phyloP scores from a whole-genome alignment of 2,888 invertebrate species.

The Drosophila neotestacea region DNA sequence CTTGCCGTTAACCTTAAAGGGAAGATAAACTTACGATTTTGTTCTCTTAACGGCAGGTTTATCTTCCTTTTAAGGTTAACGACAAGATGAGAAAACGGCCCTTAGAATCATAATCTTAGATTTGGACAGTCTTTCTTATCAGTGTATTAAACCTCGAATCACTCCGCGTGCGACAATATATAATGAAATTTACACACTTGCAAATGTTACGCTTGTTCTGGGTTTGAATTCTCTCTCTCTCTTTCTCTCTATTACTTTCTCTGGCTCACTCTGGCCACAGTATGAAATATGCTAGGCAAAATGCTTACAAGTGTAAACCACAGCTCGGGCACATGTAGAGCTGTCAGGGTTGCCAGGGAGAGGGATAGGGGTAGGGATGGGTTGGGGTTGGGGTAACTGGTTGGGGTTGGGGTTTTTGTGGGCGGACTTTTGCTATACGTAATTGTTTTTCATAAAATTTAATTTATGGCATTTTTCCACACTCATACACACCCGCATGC shows the following conservation, averaged over 20 bases:
- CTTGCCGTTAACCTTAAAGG: no score
- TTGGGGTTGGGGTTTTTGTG: conserved; percentile 23
- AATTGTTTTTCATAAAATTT: conserved; percentile 80
- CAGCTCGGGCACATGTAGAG: conserved; percentile 71
- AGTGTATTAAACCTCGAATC: background rate
- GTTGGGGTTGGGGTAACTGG: background rate
- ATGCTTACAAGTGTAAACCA: conserved; percentile 81
- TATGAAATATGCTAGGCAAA: conserved; percentile 74
- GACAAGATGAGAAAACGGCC: no score
- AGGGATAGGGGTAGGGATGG: background rate
- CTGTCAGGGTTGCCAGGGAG: conserved; percentile 47
- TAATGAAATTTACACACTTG: conserved; percentile 77
- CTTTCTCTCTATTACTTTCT: background rate
- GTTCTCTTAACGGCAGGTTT: no score
- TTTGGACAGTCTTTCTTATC: no score
- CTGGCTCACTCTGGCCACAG: conserved; percentile 2
- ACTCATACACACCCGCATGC: conserved; percentile 27
- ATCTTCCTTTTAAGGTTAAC: no score
- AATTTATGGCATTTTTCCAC: conserved; percentile 77
- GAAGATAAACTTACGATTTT: no score
- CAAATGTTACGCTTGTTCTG: conserved; percentile 61
- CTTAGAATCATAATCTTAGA: no score
- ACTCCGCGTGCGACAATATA: conserved; percentile 45
- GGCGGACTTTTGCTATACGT: conserved; percentile 60
- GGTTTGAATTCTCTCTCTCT: background rate